Evolutionary conservation across 2,888 invertebrate species (phyloP).

Genomic region (Ochropacha duplaris): DNA sequence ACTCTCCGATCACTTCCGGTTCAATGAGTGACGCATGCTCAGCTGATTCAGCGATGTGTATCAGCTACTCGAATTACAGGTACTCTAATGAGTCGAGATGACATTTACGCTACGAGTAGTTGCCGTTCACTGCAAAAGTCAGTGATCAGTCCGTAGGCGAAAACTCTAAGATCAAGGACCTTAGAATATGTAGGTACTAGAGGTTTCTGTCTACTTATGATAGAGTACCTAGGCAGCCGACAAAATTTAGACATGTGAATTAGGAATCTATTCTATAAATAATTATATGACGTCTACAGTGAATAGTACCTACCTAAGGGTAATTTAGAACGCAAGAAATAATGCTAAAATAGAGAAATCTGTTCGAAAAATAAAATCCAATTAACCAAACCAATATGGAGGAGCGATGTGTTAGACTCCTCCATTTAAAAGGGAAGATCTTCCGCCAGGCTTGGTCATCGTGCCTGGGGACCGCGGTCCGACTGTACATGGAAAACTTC

Average conservation of each 20-base stretch:
- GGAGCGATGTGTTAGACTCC: too few species aligned
- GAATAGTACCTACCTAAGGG: too few species aligned
- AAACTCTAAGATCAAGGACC: constrained; percentile 55
- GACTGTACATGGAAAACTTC: too few species aligned
- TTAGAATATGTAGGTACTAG: background rate
- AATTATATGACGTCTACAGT: too few species aligned
- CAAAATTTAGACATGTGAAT: background rate
- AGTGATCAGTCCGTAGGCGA: constrained; percentile 35
- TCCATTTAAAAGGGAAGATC: too few species aligned
- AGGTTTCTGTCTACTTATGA: background rate
- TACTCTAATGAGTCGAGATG: constrained; percentile 43
- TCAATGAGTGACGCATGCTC: background rate
- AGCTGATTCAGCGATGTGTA: constrained; percentile 12
- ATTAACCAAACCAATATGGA: too few species aligned
- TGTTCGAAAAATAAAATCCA: too few species aligned
- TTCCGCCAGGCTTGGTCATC: too few species aligned
- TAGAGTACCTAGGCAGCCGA: background rate
- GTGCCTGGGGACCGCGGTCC: too few species aligned
- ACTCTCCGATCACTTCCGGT: background rate
- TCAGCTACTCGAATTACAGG: constrained; percentile 26
- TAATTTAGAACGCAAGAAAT: too few species aligned
- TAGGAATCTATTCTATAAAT: too few species aligned
- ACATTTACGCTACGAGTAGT: constrained; percentile 38
- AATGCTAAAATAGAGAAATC: too few species aligned
- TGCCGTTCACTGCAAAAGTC: constrained; percentile 55